Evolutionary conservation across 2,113 vertebrate genomes (phyloP).

Genomic region (Pipra filicauda): DNA sequence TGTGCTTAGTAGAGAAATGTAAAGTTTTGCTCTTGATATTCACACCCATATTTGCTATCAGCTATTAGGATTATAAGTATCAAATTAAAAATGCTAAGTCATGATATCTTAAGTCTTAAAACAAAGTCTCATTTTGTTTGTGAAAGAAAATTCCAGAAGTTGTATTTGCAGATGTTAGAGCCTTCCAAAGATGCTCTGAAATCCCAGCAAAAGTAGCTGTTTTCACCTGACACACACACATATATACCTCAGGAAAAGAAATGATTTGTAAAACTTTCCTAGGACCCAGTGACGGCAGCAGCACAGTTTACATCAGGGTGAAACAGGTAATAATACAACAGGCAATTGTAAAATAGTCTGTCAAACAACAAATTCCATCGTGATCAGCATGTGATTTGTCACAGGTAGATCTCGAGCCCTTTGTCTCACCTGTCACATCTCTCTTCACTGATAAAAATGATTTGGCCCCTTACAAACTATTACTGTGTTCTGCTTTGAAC

Average conservation of each 20-base stretch:
- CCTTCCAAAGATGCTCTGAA: background rate
- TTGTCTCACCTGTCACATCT: background rate
- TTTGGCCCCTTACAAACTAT: background rate
- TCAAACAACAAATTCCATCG: background rate
- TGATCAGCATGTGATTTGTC: background rate
- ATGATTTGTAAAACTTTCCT: background rate
- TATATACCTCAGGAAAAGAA: background rate
- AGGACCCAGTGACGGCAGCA: background rate
- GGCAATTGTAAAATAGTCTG: background rate
- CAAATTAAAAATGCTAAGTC: background rate
- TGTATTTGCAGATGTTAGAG: background rate
- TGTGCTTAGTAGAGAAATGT: background rate
- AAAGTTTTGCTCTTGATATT: background rate
- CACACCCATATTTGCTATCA: background rate
- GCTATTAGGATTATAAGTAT: background rate
- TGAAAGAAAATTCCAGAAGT: background rate
- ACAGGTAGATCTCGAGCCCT: background rate
- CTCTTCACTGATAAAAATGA: background rate
- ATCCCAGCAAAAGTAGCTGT: background rate
- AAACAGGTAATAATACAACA: background rate
- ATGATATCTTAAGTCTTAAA: background rate
- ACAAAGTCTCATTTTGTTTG: background rate
- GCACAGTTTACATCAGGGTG: background rate
- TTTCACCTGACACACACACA: background rate
- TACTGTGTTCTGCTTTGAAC: background rate